Base-by-base conservation (phyloP, 1,140 invertebrate species). In the Apolygus lucorum region DNA sequence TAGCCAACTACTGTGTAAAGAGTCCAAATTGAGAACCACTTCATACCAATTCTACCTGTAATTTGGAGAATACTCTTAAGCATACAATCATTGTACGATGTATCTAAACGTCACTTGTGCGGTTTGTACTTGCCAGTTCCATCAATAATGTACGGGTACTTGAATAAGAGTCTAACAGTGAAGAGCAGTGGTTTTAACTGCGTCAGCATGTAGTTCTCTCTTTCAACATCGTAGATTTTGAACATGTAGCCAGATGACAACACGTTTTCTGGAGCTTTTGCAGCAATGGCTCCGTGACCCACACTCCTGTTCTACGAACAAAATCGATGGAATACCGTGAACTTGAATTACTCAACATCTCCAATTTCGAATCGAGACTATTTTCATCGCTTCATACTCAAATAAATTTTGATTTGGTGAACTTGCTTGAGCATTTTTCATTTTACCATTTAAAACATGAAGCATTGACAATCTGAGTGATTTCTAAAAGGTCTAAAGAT, bases 221-320 rank as follows among this genome's bases (percentile, higher is more conserved):
- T 4, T 14, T 59, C 22, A 21, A 11, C 54, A 4, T 59, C 54
- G 54, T 59, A 59, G 22, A 22, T 21, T 14, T 59, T 59, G 11
- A 59, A 59, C 54, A 59, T 17, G 22, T 59, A 59, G 4, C 54
- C 54, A 59, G 54, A 59, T 59, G 54, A 59, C 22, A 59, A n/a
- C n/a, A n/a, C n/a, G n/a, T n/a, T n/a, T n/a, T n/a, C n/a, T n/a
- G n/a, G n/a, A n/a, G n/a, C n/a, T n/a, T n/a, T n/a, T n/a, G n/a
- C n/a, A n/a, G n/a, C n/a, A n/a, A n/a, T n/a, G n/a, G n/a, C n/a
- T n/a, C n/a, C n/a, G n/a, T n/a, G n/a, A n/a, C n/a, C n/a, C n/a
- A n/a, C n/a, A n/a, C n/a, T n/a, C n/a, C n/a, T n/a, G n/a, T n/a
- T n/a, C n/a, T n/a, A n/a, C n/a, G n/a, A n/a, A n/a, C n/a, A n/a